Evolutionary conservation across 2,888 invertebrate species (phyloP).

Genomic region (Drosophila putrida): DNA sequence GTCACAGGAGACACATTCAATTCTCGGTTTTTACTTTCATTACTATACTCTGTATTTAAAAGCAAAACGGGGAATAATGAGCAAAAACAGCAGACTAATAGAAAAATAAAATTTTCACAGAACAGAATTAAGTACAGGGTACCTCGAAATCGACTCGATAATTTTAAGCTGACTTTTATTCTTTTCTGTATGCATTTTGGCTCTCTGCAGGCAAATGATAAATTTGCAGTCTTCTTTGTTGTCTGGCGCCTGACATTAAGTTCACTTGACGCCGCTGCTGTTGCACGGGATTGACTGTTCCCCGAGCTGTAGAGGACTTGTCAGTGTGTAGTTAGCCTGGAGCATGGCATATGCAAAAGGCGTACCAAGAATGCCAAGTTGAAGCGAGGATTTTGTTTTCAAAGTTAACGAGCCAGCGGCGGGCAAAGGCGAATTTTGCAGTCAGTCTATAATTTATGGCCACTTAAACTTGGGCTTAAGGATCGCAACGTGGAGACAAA

Average conservation of each 20-base stretch:
- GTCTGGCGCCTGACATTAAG: conserved; percentile 68
- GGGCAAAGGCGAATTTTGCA: conserved; percentile 51
- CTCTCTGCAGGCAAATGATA: conserved; percentile 70
- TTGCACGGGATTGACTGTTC: conserved; percentile 63
- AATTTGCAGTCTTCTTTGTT: conserved; percentile 74
- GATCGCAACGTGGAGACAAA: conserved; percentile 36
- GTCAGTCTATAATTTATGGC: conserved; percentile 73
- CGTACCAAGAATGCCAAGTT: conserved; percentile 34
- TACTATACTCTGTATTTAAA: conserved; percentile 10
- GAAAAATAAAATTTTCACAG: not conserved
- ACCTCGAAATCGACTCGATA: not conserved
- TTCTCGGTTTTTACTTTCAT: conserved; percentile 8
- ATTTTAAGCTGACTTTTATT: not conserved
- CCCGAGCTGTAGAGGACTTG: conserved; percentile 19
- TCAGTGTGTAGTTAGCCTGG: conserved; percentile 25
- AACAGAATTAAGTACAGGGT: not conserved
- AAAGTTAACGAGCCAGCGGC: conserved; percentile 64
- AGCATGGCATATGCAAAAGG: conserved; percentile 54
- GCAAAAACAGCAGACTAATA: not conserved
- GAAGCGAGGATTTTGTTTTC: conserved; percentile 58
- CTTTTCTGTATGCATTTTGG: conserved; percentile 24
- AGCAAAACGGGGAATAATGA: not conserved
- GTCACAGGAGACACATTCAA: conserved; percentile 16
- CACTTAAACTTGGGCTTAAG: conserved; percentile 57
- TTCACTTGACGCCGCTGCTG: conserved; percentile 30